Percentiles rank a stretch among this genome's conserved stretches.
Evolutionary conservation across 92 coral and sea anemone genomes (phyloP).

Genomic region (Virgularia gustaviana): DNA sequence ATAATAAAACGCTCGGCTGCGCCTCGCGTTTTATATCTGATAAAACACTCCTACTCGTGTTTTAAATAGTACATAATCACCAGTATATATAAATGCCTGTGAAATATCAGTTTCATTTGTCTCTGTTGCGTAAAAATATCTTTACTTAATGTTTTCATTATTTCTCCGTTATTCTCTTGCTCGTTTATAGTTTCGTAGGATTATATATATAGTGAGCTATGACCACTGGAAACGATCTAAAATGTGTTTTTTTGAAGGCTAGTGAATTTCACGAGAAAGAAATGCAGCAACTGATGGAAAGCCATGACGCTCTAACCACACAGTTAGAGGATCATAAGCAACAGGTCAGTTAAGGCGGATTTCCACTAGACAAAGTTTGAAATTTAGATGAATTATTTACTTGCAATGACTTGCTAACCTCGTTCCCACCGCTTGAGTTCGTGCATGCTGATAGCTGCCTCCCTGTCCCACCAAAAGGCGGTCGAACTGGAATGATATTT

Average conservation of each 20-base stretch:
- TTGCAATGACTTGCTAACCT: background rate
- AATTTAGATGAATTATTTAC: too few relatives aligned
- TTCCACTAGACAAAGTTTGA: too few relatives aligned
- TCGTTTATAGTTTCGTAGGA: background rate
- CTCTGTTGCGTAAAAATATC: too few relatives aligned
- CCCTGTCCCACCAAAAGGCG: background rate
- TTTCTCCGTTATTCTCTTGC: too few relatives aligned
- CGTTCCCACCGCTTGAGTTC: background rate
- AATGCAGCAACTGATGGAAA: constrained; percentile 62
- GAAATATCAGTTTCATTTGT: too few relatives aligned
- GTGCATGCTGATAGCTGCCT: background rate
- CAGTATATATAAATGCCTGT: too few relatives aligned
- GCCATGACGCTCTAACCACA: constrained; percentile 73
- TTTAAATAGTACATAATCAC: too few relatives aligned
- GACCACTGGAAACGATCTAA: background rate
- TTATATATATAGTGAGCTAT: too few relatives aligned
- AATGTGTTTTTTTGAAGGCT: constrained; percentile 51
- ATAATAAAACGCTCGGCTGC: too few relatives aligned
- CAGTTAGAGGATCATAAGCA: constrained; percentile 64
- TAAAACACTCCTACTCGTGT: too few relatives aligned
- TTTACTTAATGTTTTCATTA: too few relatives aligned
- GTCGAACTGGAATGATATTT: background rate
- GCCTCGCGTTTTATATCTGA: too few relatives aligned
- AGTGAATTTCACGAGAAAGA: constrained; percentile 89
- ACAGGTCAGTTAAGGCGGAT: constrained; percentile 63